These are phyloP conservation scores for Tragelaphus buxtoni DNA, from an alignment of 2,113 vertebrate species.

Conservation along the genomic window DNA sequence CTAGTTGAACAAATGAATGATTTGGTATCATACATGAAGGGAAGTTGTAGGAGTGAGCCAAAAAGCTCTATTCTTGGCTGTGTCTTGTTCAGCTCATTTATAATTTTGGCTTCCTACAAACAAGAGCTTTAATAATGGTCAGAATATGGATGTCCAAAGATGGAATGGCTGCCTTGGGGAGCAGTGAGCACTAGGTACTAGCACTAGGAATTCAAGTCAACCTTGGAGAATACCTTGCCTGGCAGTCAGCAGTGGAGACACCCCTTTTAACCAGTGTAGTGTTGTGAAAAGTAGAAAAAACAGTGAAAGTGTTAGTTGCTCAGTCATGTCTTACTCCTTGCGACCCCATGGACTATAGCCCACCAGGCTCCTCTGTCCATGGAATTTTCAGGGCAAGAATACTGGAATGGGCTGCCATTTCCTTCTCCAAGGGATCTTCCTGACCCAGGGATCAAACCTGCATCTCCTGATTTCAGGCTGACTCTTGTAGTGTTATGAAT, in stretches of 20 bases:
- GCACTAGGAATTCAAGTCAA: background rate
- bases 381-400: background rate
- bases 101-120: slow-evolving; percentile 32
- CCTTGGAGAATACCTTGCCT: background rate
- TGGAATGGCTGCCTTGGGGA: background rate
- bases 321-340: background rate
- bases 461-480: background rate
- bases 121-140: slow-evolving; percentile 24
- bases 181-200: background rate
- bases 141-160: background rate
- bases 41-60: slow-evolving; percentile 12
- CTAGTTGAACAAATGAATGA: slow-evolving; percentile 11
- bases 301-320: background rate
- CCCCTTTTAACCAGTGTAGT: background rate
- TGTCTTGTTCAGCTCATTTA: slow-evolving; percentile 22
- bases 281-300: background rate
- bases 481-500: background rate
- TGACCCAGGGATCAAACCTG: background rate
- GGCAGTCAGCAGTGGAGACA: background rate
- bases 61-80: background rate
- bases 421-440: background rate
- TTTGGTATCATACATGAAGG: slow-evolving; percentile 26
- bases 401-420: background rate
- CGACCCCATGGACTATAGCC: background rate
- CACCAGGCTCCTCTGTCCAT: background rate